Conservation (phyloP, 2,888 invertebrate genomes). For the Hemithea aestivaria region DNA sequence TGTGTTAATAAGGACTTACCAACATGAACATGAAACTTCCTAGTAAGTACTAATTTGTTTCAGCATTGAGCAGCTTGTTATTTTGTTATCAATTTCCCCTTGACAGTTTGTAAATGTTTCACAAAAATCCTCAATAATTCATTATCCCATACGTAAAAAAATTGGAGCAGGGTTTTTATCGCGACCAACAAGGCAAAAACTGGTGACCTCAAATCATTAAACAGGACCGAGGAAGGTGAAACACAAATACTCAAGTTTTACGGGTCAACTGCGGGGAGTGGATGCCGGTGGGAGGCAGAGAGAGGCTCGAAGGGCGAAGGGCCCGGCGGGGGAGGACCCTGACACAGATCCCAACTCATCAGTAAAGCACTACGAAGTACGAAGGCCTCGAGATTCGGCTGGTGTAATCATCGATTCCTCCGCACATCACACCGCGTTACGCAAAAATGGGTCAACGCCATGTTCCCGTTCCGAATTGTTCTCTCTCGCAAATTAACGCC, state of each 20-base stretch:
- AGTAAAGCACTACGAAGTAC: constrained; percentile 60
- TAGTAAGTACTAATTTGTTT: too few relatives aligned
- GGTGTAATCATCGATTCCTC: constrained; percentile 72
- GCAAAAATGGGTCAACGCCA: constrained; percentile 72
- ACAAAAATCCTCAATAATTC: constrained; percentile 14
- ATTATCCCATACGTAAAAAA: constrained; percentile 16
- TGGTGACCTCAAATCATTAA: constrained; percentile 53
- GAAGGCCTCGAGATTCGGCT: constrained; percentile 70
- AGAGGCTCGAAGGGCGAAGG: constrained; percentile 58
- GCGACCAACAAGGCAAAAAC: constrained; percentile 27
- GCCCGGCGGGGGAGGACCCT: constrained; percentile 64
- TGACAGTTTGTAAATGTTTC: constrained; percentile 14
- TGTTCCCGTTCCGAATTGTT: constrained; percentile 66
- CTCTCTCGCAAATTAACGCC: constrained; percentile 65
- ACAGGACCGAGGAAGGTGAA: constrained; percentile 56
- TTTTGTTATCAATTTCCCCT: constrained; percentile 13
- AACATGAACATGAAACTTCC: too few relatives aligned
- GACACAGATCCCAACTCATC: constrained; percentile 76
- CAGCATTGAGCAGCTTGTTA: not conserved
- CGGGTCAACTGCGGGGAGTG: constrained; percentile 55
- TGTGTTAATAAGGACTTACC: too few relatives aligned
- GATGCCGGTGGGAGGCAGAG: constrained; percentile 44
- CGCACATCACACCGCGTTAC: constrained; percentile 57
- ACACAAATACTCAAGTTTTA: constrained; percentile 68
- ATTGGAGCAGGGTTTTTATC: constrained; percentile 20